phyloP scores from a whole-genome alignment of 2,113 vertebrate species.

The Muscicapa adusta region DNA sequence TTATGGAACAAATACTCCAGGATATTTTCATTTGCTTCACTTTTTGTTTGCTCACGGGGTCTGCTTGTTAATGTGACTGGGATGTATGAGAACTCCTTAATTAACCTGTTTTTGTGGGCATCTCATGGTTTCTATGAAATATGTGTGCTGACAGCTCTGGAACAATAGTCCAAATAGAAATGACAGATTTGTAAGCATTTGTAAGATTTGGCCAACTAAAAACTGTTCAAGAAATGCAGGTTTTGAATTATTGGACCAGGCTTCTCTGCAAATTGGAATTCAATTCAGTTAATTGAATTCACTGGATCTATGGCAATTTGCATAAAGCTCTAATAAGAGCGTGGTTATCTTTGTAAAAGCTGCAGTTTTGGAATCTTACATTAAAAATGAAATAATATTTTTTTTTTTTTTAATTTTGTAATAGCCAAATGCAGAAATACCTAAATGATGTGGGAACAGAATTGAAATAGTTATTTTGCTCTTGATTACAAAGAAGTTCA shows the following conservation, averaged over 20 bases:
- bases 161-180: conserved; percentile 33
- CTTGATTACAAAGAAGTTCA: neutral
- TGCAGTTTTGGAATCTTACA: neutral
- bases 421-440: neutral
- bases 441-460: neutral
- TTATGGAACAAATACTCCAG: conserved; percentile 28
- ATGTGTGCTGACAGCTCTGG: neutral
- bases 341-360: neutral
- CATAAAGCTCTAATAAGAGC: conserved; percentile 23
- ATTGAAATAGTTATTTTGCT: accelerated
- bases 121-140: neutral
- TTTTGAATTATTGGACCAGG: conserved; percentile 26
- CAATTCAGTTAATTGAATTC: conserved; percentile 46
- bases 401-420: conserved; percentile 16
- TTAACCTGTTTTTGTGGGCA: conserved; percentile 56
- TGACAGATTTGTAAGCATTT: neutral
- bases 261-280: conserved; percentile 36
- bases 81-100: conserved; percentile 38
- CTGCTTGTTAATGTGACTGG: conserved; percentile 21
- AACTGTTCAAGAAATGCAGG: neutral
- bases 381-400: neutral
- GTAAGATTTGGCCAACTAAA: neutral
- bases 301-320: conserved; percentile 34
- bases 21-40: conserved; percentile 36
- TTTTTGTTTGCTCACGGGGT: conserved; percentile 23